A percentile compares a stretch with the other conserved stretches of the same genome.
These are phyloP conservation scores for Ectropis grisescens DNA, from an alignment of 1,140 invertebrate genomes.

Conservation along the genomic window DNA sequence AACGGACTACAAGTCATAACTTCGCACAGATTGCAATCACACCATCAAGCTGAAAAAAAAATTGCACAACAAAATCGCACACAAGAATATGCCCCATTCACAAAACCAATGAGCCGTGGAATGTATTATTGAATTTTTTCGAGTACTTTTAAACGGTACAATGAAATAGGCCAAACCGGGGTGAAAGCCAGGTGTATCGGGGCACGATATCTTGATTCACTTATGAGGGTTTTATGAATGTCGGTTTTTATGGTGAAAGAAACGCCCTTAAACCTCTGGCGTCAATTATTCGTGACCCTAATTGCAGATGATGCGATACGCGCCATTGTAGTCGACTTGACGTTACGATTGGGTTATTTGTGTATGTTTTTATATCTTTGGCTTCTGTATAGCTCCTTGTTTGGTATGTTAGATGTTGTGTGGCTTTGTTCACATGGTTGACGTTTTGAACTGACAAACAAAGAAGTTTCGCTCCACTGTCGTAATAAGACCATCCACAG, in stretches of 20 bases:
- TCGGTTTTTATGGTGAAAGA: slow-evolving; percentile 35
- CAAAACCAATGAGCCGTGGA: slow-evolving; percentile 44
- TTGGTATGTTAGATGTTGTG: slow-evolving; percentile 16
- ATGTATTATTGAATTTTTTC: slow-evolving; percentile 46
- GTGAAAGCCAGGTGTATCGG: slow-evolving; percentile 60
- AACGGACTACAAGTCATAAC: too few species aligned
- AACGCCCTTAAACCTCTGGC: slow-evolving; percentile 52
- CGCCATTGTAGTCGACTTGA: slow-evolving; percentile 43
- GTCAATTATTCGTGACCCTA: slow-evolving; percentile 64
- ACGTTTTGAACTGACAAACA: slow-evolving; percentile 14
- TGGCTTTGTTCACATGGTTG: slow-evolving; percentile 16
- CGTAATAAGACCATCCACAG: too few species aligned
- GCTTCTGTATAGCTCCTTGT: slow-evolving; percentile 31
- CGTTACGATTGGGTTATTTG: slow-evolving; percentile 51
- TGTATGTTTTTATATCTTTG: slow-evolving; percentile 25
- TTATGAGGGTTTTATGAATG: slow-evolving; percentile 54
- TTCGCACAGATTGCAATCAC: too few species aligned
- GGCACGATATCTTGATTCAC: slow-evolving; percentile 62
- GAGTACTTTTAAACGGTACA: slow-evolving; percentile 35
- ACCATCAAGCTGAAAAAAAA: too few species aligned
- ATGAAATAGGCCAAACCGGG: slow-evolving; percentile 27
- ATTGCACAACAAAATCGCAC: slow-evolving; percentile 24
- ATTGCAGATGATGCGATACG: slow-evolving; percentile 64
- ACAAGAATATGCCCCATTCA: slow-evolving; percentile 20
- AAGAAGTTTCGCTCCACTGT: too few species aligned